Evolutionary conservation across 2,888 invertebrate species (phyloP).

Genomic region (Eupithecia tripunctaria): DNA sequence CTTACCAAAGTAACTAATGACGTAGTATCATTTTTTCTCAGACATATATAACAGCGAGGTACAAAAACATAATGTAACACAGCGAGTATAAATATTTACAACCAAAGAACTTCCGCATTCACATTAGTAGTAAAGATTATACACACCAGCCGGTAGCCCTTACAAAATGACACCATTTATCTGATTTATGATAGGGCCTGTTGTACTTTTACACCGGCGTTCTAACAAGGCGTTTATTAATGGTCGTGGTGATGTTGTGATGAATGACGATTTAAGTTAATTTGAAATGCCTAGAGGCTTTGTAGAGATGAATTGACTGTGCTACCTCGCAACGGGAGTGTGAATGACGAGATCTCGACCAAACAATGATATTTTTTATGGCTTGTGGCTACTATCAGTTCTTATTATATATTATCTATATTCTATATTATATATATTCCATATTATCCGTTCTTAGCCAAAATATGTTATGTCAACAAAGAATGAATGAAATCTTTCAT

Average conservation of each 20-base stretch:
- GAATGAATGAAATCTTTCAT: no score
- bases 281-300: slow-evolving; percentile 2
- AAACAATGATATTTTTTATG: background rate
- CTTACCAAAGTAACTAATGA: no score
- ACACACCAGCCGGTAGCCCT: slow-evolving; percentile 10
- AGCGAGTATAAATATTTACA: background rate
- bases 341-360: background rate
- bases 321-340: background rate
- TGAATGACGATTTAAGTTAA: slow-evolving; percentile 1
- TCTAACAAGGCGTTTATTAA: slow-evolving; percentile 9
- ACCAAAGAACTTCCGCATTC: background rate
- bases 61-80: background rate
- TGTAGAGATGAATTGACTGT: background rate
- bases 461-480: no score
- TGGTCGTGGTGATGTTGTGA: slow-evolving; percentile 11
- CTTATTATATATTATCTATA: no score
- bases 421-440: no score
- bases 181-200: slow-evolving; percentile 10
- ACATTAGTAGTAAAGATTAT: background rate
- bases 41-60: no score
- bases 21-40: no score
- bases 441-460: no score
- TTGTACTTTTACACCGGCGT: background rate
- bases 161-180: slow-evolving; percentile 18
- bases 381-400: no score